A percentile compares a stretch with the other conserved stretches of the same genome.
Conservation (phyloP, 2,113 vertebrate species). For the Oriolus oriolus region DNA sequence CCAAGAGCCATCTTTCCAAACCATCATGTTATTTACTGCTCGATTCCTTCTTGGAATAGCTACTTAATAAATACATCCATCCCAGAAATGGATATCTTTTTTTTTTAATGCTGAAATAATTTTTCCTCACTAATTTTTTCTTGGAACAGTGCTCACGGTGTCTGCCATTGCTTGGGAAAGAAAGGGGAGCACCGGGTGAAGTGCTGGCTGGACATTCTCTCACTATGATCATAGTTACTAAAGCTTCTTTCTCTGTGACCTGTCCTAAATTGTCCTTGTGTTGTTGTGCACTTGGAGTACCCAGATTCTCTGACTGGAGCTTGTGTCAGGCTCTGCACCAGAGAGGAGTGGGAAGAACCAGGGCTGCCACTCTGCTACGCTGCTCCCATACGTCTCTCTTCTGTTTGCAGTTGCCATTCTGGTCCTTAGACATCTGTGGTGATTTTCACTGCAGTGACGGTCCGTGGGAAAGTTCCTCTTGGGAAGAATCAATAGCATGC, state of each 20-base stretch:
- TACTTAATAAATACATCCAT: background rate
- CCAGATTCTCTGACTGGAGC: background rate
- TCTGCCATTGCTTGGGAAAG: background rate
- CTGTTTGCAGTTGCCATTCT: background rate
- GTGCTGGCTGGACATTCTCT: background rate
- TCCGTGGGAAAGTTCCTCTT: conserved; percentile 22
- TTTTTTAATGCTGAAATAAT: background rate
- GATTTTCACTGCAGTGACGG: background rate
- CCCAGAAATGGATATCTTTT: background rate
- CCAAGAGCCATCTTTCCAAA: background rate
- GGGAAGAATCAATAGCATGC: background rate
- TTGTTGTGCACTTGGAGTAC: background rate
- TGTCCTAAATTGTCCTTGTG: background rate
- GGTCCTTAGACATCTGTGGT: background rate
- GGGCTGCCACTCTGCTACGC: background rate
- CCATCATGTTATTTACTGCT: background rate
- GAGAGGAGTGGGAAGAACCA: background rate
- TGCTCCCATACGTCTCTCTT: background rate
- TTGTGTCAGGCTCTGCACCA: background rate
- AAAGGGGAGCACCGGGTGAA: background rate
- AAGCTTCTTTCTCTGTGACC: background rate
- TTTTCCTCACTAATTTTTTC: background rate
- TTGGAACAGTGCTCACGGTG: background rate
- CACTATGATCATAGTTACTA: background rate
- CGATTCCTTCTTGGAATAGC: background rate